These are phyloP conservation scores for Erannis defoliaria DNA, from an alignment of 2,888 invertebrate genomes.

Conservation along the genomic window DNA sequence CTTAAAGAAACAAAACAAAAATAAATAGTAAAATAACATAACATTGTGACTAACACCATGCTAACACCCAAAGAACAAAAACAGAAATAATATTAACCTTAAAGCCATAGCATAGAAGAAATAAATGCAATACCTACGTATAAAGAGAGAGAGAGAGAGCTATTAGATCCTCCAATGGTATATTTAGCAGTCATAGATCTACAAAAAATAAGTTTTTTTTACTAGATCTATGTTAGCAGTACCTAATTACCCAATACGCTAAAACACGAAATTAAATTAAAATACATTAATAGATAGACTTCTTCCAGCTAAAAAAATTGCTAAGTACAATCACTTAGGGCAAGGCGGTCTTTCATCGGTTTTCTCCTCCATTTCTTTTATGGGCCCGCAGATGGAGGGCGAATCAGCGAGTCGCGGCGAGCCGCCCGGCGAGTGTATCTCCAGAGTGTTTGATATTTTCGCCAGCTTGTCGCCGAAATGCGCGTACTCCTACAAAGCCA, in stretches of 20 bases:
- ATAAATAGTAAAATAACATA: background rate
- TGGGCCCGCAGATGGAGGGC: conserved; percentile 35
- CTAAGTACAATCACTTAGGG: conserved; percentile 21
- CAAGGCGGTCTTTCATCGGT: conserved; percentile 59
- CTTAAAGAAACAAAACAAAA: too few relatives aligned
- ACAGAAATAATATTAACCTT: too few relatives aligned
- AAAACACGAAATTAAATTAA: background rate
- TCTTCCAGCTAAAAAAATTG: background rate
- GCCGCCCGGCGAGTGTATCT: conserved; percentile 66
- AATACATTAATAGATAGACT: background rate
- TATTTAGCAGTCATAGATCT: too few relatives aligned
- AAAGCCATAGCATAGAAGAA: too few relatives aligned
- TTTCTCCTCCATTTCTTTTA: conserved; percentile 50
- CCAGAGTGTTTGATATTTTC: conserved; percentile 81
- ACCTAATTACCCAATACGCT: background rate
- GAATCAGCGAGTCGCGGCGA: conserved; percentile 61
- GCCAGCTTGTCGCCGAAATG: conserved; percentile 73
- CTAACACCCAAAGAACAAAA: too few relatives aligned
- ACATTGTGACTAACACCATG: too few relatives aligned
- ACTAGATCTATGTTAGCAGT: too few relatives aligned
- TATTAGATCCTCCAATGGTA: too few relatives aligned
- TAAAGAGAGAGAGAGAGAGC: too few relatives aligned
- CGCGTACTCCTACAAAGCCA: conserved; percentile 85
- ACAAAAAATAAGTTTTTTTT: too few relatives aligned
- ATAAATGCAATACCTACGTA: too few relatives aligned